These are phyloP conservation scores for Litoditis marina DNA, from an alignment of 2,888 invertebrate species.

Conservation along the genomic window DNA sequence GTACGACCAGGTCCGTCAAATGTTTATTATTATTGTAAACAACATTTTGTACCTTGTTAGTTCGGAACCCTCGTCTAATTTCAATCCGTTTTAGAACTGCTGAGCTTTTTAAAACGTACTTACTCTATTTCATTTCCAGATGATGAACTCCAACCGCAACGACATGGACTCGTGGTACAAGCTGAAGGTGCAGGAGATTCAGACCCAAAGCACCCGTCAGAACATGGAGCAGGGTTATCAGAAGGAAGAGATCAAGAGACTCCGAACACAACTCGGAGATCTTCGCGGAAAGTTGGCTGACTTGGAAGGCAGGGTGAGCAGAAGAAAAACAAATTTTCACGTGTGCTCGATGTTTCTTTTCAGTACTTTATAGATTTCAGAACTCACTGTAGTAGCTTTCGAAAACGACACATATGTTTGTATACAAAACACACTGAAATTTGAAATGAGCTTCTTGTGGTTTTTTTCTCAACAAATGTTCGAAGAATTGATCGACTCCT, in stretches of 20 bases:
- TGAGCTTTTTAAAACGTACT: not conserved
- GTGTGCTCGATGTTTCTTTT: too few species aligned
- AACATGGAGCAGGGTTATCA: slow-evolving; percentile 65
- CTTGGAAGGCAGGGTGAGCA: slow-evolving; percentile 62
- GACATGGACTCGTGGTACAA: slow-evolving; percentile 66
- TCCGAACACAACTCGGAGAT: slow-evolving; percentile 64
- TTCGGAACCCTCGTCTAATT: too few species aligned
- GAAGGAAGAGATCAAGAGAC: slow-evolving; percentile 65
- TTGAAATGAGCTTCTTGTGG: too few species aligned
- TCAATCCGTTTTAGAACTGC: too few species aligned
- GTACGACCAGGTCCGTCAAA: slow-evolving; percentile 63
- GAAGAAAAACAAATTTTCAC: too few species aligned
- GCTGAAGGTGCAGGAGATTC: slow-evolving; percentile 66
- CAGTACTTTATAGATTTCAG: too few species aligned
- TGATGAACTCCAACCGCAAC: slow-evolving; percentile 63
- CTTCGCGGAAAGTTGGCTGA: slow-evolving; percentile 64
- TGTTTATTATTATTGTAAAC: too few species aligned
- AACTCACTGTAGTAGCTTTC: too few species aligned
- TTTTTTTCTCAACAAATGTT: not conserved
- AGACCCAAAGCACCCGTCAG: slow-evolving; percentile 64
- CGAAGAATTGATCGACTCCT: not conserved
- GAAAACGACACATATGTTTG: too few species aligned
- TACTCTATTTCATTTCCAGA: slow-evolving; percentile 22
- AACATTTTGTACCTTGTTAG: too few species aligned
- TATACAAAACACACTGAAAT: too few species aligned